Conservation (phyloP, 2,113 vertebrate genomes). For the Oceanites oceanicus region DNA sequence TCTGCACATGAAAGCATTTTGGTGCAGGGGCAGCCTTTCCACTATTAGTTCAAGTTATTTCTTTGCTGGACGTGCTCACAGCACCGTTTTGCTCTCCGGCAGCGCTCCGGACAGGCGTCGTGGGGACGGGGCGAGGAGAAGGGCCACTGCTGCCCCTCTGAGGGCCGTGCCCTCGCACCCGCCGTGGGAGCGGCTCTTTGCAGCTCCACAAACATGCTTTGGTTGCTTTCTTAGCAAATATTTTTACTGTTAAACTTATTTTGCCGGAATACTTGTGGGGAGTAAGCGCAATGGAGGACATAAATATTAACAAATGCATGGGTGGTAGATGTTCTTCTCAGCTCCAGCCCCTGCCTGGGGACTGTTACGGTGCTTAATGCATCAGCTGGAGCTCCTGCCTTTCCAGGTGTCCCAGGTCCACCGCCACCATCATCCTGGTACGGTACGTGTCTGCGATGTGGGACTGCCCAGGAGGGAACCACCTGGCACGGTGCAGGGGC, state of each 20-base stretch:
- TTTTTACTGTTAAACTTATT: background rate
- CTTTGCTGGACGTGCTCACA: background rate
- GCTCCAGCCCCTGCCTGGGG: background rate
- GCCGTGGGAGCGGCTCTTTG: background rate
- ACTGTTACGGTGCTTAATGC: background rate
- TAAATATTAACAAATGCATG: background rate
- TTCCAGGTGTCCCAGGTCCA: background rate
- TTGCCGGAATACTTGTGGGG: background rate
- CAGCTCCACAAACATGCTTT: background rate
- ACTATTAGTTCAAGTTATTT: too few species aligned
- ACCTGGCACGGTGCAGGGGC: background rate
- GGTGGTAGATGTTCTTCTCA: background rate
- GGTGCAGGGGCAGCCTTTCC: background rate
- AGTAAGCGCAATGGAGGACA: background rate
- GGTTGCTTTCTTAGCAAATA: background rate
- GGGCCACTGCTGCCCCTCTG: background rate
- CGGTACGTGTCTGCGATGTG: background rate
- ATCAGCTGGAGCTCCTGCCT: background rate
- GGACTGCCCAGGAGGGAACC: background rate
- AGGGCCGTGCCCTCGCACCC: fast-evolving
- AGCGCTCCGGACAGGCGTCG: fast-evolving
- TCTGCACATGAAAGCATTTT: background rate
- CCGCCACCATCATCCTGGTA: fast-evolving
- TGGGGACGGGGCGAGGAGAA: fast-evolving
- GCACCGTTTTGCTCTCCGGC: background rate